These are phyloP conservation scores for Vesta saturnalis DNA, from an alignment of 2,888 invertebrate genomes.

Conservation along the genomic window DNA sequence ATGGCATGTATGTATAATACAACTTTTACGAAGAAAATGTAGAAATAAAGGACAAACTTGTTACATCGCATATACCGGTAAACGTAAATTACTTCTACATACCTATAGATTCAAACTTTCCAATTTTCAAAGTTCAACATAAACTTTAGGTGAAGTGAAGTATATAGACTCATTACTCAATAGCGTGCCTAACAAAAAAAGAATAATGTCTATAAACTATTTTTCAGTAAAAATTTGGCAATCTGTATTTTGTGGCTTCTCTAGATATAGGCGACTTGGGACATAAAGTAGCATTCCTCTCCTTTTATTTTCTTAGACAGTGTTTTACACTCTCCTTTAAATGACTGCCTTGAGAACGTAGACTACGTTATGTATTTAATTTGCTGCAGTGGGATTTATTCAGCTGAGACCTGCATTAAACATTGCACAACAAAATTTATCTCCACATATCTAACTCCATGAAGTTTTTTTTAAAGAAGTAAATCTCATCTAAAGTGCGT, in stretches of 20 bases:
- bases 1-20: too few relatives aligned
- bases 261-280: slow-evolving; percentile 41
- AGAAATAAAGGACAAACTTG: too few relatives aligned
- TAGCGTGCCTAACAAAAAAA: not conserved
- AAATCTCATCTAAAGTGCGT: too few relatives aligned
- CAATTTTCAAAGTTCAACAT: not conserved
- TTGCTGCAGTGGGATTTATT: slow-evolving; percentile 46
- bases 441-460: too few relatives aligned
- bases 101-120: not conserved
- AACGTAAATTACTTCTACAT: not conserved
- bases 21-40: too few relatives aligned
- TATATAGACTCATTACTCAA: too few relatives aligned
- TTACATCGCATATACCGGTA: too few relatives aligned
- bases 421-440: slow-evolving; percentile 29
- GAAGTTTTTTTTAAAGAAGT: too few relatives aligned
- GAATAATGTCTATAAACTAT: slow-evolving; percentile 5
- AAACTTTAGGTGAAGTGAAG: not conserved
- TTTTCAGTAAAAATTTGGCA: slow-evolving; percentile 27
- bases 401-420: slow-evolving; percentile 41
- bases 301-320: slow-evolving; percentile 44
- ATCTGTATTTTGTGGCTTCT: slow-evolving; percentile 29
- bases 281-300: slow-evolving; percentile 39
- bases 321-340: slow-evolving; percentile 48
- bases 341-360: slow-evolving; percentile 45
- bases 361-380: slow-evolving; percentile 48